Evolutionary conservation across 2,888 invertebrate genomes (phyloP).

Genomic region (Phragmatobia fuliginosa): DNA sequence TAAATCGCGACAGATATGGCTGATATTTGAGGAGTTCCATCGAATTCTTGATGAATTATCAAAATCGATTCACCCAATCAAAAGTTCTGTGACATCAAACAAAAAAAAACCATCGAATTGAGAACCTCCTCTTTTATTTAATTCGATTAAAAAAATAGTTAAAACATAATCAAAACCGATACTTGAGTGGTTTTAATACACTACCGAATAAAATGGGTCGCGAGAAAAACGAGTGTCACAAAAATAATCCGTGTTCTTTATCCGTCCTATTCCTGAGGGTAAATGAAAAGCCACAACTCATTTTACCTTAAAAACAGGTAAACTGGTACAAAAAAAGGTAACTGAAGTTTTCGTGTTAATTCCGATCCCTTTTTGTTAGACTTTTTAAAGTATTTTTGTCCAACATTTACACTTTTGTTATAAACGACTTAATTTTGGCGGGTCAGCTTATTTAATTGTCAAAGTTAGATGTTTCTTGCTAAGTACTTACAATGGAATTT

Average conservation of each 20-base stretch:
- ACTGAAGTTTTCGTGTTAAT: slow-evolving; percentile 35
- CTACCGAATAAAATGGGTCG: slow-evolving; percentile 1
- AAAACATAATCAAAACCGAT: not conserved
- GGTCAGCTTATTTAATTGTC: slow-evolving; percentile 18
- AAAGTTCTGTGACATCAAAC: too few species aligned
- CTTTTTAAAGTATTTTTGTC: slow-evolving; percentile 24
- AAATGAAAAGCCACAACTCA: slow-evolving; percentile 25
- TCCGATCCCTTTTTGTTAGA: slow-evolving; percentile 23
- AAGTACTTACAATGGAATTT: not conserved
- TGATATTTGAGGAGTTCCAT: too few species aligned
- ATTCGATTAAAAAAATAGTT: too few species aligned
- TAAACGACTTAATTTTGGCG: slow-evolving; percentile 31
- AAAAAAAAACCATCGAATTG: too few species aligned
- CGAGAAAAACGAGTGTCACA: slow-evolving; percentile 6
- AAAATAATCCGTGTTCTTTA: slow-evolving; percentile 14
- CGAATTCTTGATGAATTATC: too few species aligned
- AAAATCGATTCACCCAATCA: too few species aligned
- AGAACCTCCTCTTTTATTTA: too few species aligned
- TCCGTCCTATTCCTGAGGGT: slow-evolving; percentile 11
- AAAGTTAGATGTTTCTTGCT: slow-evolving; percentile 18
- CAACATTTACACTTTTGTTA: slow-evolving; percentile 24
- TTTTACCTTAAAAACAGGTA: slow-evolving; percentile 24
- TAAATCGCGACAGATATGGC: too few species aligned
- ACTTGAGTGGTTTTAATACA: not conserved
- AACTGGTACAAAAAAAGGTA: slow-evolving; percentile 31